Evolutionary conservation across 1,140 invertebrate genomes (phyloP).

Genomic region (Chlorops oryzae): DNA sequence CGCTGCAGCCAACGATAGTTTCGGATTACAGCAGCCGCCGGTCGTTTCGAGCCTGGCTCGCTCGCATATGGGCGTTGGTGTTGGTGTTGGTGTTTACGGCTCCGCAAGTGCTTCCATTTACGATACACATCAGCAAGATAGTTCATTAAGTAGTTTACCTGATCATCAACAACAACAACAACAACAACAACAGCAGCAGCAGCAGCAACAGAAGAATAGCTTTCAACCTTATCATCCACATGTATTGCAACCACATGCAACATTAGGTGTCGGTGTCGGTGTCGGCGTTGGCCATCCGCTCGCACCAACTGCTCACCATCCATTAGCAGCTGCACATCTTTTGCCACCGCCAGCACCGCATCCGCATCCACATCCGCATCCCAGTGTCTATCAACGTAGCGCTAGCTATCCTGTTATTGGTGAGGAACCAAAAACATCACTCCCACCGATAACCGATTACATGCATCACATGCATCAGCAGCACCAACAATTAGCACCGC

Average conservation of each 20-base stretch:
- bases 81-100: conserved; percentile 29
- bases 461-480: conserved; percentile 45
- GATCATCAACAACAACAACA: conserved; percentile 29
- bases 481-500: conserved; percentile 28
- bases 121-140: conserved; percentile 24
- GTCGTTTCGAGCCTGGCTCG: conserved; percentile 27
- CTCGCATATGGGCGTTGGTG: too few relatives aligned
- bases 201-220: conserved; percentile 45
- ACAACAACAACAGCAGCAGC: too few relatives aligned
- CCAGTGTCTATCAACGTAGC: conserved; percentile 6
- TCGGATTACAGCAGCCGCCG: conserved; percentile 14
- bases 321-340: conserved; percentile 25
- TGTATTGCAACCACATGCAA: conserved; percentile 20
- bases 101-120: conserved; percentile 21
- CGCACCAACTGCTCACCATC: conserved; percentile 18
- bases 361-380: conserved; percentile 13
- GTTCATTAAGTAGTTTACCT: conserved; percentile 15
- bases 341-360: conserved; percentile 31
- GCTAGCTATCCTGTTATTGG: conserved; percentile 39
- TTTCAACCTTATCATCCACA: conserved; percentile 39
- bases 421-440: conserved; percentile 34
- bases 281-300: conserved; percentile 22
- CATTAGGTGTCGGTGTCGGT: conserved; percentile 13
- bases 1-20: conserved; percentile 17
- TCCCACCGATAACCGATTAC: conserved; percentile 43